These are phyloP conservation scores for Hydroisotoma schaefferi DNA, from an alignment of 2,888 invertebrate genomes.

Conservation along the genomic window DNA sequence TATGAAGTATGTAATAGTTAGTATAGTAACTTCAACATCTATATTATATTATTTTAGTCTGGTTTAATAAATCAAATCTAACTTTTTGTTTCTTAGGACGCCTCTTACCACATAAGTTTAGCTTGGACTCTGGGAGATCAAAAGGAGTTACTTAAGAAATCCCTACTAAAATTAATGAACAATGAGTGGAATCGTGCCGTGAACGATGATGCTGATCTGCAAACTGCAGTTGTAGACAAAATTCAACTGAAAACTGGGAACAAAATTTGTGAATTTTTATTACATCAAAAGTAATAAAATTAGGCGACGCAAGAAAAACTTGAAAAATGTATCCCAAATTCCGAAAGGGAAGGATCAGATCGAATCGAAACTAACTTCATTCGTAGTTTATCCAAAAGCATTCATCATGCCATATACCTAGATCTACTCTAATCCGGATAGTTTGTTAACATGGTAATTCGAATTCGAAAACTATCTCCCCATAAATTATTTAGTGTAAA, in stretches of 20 bases:
- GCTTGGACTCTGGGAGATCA: conserved; percentile 73
- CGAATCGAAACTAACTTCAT: too few relatives aligned
- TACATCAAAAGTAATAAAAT: too few relatives aligned
- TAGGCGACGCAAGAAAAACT: too few relatives aligned
- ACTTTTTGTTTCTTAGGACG: conserved; percentile 62
- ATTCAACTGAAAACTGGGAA: conserved; percentile 72
- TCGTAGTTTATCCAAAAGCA: too few relatives aligned
- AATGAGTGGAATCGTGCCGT: conserved; percentile 52
- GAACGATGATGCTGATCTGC: conserved; percentile 52
- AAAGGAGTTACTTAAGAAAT: conserved; percentile 50
- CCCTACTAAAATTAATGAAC: conserved; percentile 56
- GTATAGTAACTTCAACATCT: neutral
- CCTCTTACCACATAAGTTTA: conserved; percentile 80
- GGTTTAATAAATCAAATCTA: conserved; percentile 28
- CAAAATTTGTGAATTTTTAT: conserved; percentile 63
- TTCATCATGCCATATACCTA: too few relatives aligned
- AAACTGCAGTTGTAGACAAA: conserved; percentile 57
- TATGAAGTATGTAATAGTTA: conserved; percentile 68
- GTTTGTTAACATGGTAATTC: too few relatives aligned
- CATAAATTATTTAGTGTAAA: too few relatives aligned
- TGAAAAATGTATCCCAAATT: too few relatives aligned
- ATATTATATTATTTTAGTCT: neutral
- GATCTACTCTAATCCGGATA: too few relatives aligned
- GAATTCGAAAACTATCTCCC: too few relatives aligned
- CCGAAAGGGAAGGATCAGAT: too few relatives aligned